phyloP scores from a whole-genome alignment of 2,113 vertebrate genomes.

The Plotosus lineatus region DNA sequence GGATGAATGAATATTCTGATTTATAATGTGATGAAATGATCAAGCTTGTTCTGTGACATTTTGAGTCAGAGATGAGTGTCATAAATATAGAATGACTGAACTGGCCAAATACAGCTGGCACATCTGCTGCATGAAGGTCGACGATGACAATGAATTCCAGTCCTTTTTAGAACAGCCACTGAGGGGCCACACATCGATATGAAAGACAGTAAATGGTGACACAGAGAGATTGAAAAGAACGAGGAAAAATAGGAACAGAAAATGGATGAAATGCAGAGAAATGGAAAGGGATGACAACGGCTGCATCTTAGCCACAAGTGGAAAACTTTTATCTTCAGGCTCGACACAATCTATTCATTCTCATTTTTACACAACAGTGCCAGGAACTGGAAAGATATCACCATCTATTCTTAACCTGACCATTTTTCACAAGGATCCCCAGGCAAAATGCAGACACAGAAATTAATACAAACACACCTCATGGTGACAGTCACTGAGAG shows the following conservation, averaged over 20 bases:
- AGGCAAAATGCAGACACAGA: conserved; percentile 53
- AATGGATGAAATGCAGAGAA: conserved; percentile 12
- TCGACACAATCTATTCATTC: conserved; percentile 46
- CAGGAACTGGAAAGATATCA: conserved; percentile 21
- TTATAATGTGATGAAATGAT: conserved; percentile 14
- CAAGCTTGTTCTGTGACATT: conserved; percentile 5
- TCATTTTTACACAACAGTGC: conserved; percentile 31
- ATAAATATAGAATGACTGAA: conserved; percentile 39
- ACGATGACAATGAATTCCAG: conserved; percentile 14
- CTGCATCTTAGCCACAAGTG: conserved; percentile 29
- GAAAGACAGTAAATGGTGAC: conserved; percentile 33
- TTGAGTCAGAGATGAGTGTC: conserved; percentile 28
- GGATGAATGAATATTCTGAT: neutral
- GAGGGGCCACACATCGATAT: conserved; percentile 6
- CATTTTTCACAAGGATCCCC: conserved; percentile 63
- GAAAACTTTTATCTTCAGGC: conserved; percentile 41
- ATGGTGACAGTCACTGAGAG: conserved; percentile 73
- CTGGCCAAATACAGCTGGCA: conserved; percentile 27
- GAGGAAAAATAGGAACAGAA: conserved; percentile 18
- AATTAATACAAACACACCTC: conserved; percentile 68
- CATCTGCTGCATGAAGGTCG: conserved; percentile 32
- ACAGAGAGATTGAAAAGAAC: conserved; percentile 26
- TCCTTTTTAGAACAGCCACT: neutral
- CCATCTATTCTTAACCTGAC: conserved; percentile 62
- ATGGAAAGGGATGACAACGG: conserved; percentile 2